Conservation (phyloP, 2,888 invertebrate genomes). For the Yponomeuta plumbellus region DNA sequence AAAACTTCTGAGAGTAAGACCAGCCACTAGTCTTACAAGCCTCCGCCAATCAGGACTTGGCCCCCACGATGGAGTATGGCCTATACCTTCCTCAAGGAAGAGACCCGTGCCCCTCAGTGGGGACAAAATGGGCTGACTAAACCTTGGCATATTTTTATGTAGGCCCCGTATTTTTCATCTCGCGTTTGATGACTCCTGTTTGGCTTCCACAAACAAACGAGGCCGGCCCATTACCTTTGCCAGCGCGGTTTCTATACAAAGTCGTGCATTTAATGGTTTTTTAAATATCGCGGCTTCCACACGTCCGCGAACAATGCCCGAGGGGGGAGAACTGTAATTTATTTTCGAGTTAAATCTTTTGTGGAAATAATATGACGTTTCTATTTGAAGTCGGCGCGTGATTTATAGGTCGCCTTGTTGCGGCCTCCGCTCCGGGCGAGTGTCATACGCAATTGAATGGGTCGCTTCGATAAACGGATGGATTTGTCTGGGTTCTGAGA, state of each 20-base stretch:
- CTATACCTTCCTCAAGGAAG: too few species aligned
- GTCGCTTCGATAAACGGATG: slow-evolving; percentile 41
- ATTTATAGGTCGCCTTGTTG: slow-evolving; percentile 71
- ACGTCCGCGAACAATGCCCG: slow-evolving; percentile 68
- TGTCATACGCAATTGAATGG: slow-evolving; percentile 45
- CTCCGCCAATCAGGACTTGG: too few species aligned
- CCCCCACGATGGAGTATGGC: too few species aligned
- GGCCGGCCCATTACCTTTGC: background rate
- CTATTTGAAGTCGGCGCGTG: slow-evolving; percentile 74
- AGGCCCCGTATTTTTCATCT: background rate
- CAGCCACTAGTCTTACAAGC: too few species aligned
- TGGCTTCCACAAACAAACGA: slow-evolving; percentile 5
- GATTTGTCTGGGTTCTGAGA: slow-evolving; percentile 26
- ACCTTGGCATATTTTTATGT: too few species aligned
- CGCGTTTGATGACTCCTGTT: background rate
- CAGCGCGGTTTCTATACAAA: slow-evolving; percentile 25
- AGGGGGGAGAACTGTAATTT: slow-evolving; percentile 73
- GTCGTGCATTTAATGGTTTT: slow-evolving; percentile 74
- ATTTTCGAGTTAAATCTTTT: slow-evolving; percentile 78
- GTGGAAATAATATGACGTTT: slow-evolving; percentile 78
- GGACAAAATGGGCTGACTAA: too few species aligned
- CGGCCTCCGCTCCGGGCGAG: slow-evolving; percentile 43
- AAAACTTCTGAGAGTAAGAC: too few species aligned
- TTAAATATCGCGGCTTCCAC: slow-evolving; percentile 74
- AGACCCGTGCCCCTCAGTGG: too few species aligned